These are phyloP conservation scores for Cettia cetti DNA, from an alignment of 2,113 vertebrate species.

Conservation along the genomic window DNA sequence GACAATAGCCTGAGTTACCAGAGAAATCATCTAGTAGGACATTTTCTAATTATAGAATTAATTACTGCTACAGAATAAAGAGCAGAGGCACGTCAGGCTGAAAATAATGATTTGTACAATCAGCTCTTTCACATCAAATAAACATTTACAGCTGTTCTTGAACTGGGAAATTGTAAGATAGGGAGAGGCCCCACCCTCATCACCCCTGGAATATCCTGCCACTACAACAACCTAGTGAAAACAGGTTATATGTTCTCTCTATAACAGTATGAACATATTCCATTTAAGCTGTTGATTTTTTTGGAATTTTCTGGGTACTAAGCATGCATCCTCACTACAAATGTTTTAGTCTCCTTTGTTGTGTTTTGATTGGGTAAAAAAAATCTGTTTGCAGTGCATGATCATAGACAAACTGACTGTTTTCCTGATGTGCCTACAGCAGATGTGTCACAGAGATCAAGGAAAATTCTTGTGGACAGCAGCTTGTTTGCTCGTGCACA, in stretches of 20 bases:
- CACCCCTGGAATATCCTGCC: neutral
- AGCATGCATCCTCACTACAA: neutral
- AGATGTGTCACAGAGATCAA: neutral
- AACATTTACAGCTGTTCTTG: neutral
- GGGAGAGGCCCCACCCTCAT: neutral
- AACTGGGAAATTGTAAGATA: neutral
- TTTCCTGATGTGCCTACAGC: neutral
- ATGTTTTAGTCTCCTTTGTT: neutral
- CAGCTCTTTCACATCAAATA: constrained; percentile 27
- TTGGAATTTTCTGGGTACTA: neutral
- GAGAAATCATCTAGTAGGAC: constrained; percentile 22
- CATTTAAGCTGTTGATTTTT: neutral
- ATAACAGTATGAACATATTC: neutral
- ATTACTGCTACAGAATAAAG: constrained; percentile 38
- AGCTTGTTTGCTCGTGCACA: neutral
- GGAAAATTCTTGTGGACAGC: neutral
- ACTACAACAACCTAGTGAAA: neutral
- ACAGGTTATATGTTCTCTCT: neutral
- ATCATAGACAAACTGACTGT: neutral
- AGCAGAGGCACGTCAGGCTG: neutral
- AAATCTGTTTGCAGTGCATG: neutral
- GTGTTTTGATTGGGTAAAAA: neutral
- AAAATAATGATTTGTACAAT: constrained; percentile 35
- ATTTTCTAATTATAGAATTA: constrained; percentile 56
- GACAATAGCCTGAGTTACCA: neutral